Evolutionary conservation across 2,113 vertebrate species (phyloP).

Genomic region (Grammomys surdaster): DNA sequence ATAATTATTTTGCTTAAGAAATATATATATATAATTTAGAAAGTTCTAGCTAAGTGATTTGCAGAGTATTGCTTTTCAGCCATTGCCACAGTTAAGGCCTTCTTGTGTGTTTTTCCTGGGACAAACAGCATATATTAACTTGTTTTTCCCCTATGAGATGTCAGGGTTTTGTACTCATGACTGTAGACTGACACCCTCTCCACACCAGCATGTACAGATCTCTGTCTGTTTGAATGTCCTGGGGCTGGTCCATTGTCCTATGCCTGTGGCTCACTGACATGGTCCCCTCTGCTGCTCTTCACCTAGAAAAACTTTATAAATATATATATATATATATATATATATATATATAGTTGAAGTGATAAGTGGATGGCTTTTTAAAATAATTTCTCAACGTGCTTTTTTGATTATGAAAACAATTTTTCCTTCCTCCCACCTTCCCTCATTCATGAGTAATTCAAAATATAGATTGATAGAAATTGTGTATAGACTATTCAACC

Average conservation of each 20-base stretch:
- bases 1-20: slow-evolving; percentile 9
- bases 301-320: background rate
- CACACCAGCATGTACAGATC: background rate
- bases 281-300: background rate
- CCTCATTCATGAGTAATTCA: background rate
- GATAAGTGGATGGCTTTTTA: slow-evolving; percentile 28
- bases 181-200: background rate
- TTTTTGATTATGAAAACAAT: slow-evolving; percentile 3
- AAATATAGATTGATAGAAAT: slow-evolving; percentile 11
- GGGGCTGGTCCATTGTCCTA: rapidly evolving
- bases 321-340: too few relatives aligned
- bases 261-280: background rate
- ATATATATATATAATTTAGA: background rate
- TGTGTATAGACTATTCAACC: background rate
- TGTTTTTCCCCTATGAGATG: background rate
- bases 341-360: background rate
- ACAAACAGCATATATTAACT: background rate
- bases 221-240: background rate
- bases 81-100: background rate
- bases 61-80: background rate
- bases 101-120: background rate
- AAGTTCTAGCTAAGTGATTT: background rate
- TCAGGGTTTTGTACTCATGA: background rate
- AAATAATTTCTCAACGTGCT: background rate
- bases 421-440: background rate